phyloP scores from a whole-genome alignment of 1,140 invertebrate genomes.

The Drosophila prosaltans region DNA sequence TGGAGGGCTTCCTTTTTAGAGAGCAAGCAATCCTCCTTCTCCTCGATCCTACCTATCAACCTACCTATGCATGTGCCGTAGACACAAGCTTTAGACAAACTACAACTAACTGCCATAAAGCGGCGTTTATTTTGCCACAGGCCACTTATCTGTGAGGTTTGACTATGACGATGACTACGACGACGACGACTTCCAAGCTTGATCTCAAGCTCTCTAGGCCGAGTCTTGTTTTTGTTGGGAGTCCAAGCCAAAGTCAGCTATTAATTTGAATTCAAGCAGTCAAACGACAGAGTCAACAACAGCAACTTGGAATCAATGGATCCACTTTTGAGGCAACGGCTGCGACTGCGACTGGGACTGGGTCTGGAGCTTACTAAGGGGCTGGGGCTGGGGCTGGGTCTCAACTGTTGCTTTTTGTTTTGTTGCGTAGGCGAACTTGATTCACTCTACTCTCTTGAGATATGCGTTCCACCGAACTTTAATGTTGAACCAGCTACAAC shows the following conservation, averaged over 20 bases:
- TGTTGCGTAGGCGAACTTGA: conserved; percentile 77
- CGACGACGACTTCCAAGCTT: conserved; percentile 20
- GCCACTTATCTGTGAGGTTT: conserved; percentile 78
- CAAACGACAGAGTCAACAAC: conserved; percentile 68
- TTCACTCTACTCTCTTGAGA: conserved; percentile 64
- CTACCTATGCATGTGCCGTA: conserved; percentile 48
- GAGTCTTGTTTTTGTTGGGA: conserved; percentile 70
- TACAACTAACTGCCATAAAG: conserved; percentile 79
- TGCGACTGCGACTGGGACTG: conserved; percentile 3
- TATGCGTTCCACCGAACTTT: conserved; percentile 81
- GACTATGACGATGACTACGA: conserved; percentile 36
- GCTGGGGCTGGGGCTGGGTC: background rate
- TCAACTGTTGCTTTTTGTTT: conserved; percentile 54
- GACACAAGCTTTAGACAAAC: conserved; percentile 60
- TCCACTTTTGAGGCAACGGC: conserved; percentile 61
- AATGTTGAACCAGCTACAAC: conserved; percentile 66
- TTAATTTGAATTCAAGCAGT: conserved; percentile 82
- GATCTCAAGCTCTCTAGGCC: conserved; percentile 30
- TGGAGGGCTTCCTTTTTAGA: conserved; percentile 55
- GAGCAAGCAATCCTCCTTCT: conserved; percentile 24
- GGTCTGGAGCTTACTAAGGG: background rate
- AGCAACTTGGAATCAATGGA: conserved; percentile 73
- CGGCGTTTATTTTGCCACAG: conserved; percentile 81
- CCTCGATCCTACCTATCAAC: conserved; percentile 25
- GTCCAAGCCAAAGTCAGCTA: conserved; percentile 57